phyloP scores from a whole-genome alignment of 2,797 vertebrate genomes.

The Hippopotamyrus pictus region DNA sequence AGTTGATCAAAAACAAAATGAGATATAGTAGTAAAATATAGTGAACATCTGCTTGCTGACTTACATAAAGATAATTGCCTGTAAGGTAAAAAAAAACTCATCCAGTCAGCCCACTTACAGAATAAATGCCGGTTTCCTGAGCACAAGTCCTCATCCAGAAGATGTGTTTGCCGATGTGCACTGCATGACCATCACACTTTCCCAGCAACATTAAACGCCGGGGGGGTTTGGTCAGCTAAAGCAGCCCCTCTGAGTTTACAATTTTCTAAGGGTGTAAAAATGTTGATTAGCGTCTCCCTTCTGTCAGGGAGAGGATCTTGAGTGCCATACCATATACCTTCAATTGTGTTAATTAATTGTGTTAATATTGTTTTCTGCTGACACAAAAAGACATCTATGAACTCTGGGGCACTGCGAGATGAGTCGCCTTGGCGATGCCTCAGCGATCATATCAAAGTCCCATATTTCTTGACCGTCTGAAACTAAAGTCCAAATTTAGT shows the following conservation, averaged over 20 bases:
- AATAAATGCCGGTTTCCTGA: background rate
- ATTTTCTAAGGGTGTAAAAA: background rate
- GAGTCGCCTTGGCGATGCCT: background rate
- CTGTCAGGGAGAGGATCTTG: background rate
- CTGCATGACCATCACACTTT: background rate
- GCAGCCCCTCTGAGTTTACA: background rate
- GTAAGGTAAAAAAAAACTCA: background rate
- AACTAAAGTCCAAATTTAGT: background rate
- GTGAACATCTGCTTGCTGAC: background rate
- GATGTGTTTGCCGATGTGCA: background rate
- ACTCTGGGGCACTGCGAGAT: background rate
- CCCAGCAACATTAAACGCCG: background rate
- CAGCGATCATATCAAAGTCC: background rate
- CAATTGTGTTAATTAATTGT: background rate
- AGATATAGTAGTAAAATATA: no score
- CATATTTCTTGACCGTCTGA: background rate
- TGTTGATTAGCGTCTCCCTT: background rate
- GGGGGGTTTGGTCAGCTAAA: background rate
- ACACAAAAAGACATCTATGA: background rate
- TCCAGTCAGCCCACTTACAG: background rate
- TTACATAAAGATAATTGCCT: background rate
- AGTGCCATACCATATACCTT: background rate
- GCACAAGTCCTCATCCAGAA: background rate
- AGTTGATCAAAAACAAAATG: background rate
- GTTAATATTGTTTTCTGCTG: background rate